Percentiles rank a stretch among this genome's conserved stretches.
Evolutionary conservation across 2,113 vertebrate genomes (phyloP).

Genomic region (Ptilorrhoa leucosticta): DNA sequence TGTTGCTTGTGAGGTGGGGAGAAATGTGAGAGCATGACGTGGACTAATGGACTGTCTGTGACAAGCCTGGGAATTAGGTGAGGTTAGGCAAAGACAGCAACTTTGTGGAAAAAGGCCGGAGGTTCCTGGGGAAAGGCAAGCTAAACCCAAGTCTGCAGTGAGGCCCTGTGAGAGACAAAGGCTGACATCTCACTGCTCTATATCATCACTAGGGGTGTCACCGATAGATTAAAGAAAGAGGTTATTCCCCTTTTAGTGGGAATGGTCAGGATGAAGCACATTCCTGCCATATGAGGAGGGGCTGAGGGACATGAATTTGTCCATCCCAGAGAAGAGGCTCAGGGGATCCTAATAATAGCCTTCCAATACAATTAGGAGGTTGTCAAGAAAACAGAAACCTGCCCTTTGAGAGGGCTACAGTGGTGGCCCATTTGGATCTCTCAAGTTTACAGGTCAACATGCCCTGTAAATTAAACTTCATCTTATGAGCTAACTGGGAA

Average conservation of each 20-base stretch:
- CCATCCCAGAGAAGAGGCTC: neutral
- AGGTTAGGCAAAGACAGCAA: neutral
- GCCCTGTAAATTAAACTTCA: neutral
- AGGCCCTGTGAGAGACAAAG: neutral
- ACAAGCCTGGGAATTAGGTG: neutral
- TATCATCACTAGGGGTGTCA: neutral
- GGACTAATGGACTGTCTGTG: neutral
- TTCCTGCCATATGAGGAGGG: fast-evolving
- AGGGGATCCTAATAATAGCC: neutral
- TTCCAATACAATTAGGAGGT: neutral
- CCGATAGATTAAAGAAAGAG: neutral
- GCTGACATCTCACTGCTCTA: neutral
- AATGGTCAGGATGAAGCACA: neutral
- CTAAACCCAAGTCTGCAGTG: neutral
- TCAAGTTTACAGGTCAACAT: neutral
- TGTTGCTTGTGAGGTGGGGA: neutral
- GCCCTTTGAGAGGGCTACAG: neutral
- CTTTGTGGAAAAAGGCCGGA: neutral
- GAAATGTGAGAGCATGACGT: neutral
- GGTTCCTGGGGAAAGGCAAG: neutral
- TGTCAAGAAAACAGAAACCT: neutral
- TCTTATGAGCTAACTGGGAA: neutral
- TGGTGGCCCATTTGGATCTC: neutral
- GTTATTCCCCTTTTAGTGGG: neutral
- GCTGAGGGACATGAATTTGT: neutral